Evolutionary conservation across 2,888 invertebrate species (phyloP), one percentile per base, ranked within the genome.

Genomic region (Drosophila mettleri): DNA sequence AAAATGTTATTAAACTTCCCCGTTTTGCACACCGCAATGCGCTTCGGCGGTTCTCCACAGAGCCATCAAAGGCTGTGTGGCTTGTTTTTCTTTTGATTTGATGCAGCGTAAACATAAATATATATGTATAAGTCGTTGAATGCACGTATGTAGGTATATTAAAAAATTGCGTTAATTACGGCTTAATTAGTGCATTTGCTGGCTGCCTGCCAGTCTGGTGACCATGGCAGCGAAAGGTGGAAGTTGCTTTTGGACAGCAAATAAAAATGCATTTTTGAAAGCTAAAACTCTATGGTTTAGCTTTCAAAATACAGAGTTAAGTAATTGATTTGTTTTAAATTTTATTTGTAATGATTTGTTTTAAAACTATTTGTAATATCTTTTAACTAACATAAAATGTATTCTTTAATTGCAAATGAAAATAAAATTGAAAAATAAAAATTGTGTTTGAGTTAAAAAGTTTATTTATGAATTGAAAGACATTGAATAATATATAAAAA

Each of bases 1-100:
- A 77, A 82, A 82, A 78, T 83, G 78, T 88, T 86, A 80, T 78
- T 80, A 86, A 88, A 89, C 89, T 88, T 89, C 81, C 86, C 71
- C 76, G 69, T 83, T 76, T 86, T 68, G 34, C 51, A 38, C 74
- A 39, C 63, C 64, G 65, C 62, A 57, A 39, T 48, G 59, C 61
- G 69, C 63, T 74, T 63, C 67, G 79, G 20, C 68, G 69, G 57
- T 88, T 83, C 81, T 75, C 68, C 74, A 49, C 51, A 41, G 69
- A 63, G 61, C 68, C 65, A 72, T 60, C 39, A 65, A 68, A 64
- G n/a, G n/a, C 69, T 58, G 65, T 59, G 59, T 49, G 34, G 62
- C 61, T 68, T 61, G 62, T 53, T 69, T 78, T 69, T 62, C 39
- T 33, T 60, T 61, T 69, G 66, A 57, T 72, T 70, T 69, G 51